These are phyloP conservation scores for Eudorcas thomsonii DNA, from an alignment of 2,113 vertebrate species.

Conservation along the genomic window DNA sequence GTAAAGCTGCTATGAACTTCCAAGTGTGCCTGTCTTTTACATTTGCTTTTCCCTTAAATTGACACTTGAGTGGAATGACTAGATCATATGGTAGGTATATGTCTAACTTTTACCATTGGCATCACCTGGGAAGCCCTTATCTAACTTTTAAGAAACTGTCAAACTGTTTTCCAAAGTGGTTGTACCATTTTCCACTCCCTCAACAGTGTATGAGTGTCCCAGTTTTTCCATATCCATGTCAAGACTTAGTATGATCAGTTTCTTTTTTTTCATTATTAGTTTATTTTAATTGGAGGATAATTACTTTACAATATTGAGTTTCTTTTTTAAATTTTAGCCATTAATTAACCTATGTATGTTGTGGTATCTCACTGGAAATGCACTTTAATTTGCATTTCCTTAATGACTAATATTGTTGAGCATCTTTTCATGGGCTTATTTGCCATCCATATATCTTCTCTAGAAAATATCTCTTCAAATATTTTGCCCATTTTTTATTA, in stretches of 20 bases:
- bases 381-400: not conserved
- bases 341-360: not conserved
- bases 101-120: not conserved
- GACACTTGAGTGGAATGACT: not conserved
- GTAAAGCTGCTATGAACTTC: not conserved
- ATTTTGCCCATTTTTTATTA: not conserved
- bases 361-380: not conserved
- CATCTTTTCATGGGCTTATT: not conserved
- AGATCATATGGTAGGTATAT: not conserved
- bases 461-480: not conserved
- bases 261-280: not conserved
- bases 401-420: not conserved
- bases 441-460: not conserved
- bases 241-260: not conserved
- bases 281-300: not conserved
- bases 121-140: not conserved
- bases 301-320: not conserved
- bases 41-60: not conserved
- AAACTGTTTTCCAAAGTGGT: not conserved
- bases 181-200: not conserved
- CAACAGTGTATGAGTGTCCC: not conserved
- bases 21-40: not conserved
- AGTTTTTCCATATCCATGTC: not conserved
- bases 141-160: not conserved
- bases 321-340: not conserved